Evolutionary conservation across 2,797 vertebrate genomes (phyloP).

Genomic region (Schizopygopsis pylzovi): DNA sequence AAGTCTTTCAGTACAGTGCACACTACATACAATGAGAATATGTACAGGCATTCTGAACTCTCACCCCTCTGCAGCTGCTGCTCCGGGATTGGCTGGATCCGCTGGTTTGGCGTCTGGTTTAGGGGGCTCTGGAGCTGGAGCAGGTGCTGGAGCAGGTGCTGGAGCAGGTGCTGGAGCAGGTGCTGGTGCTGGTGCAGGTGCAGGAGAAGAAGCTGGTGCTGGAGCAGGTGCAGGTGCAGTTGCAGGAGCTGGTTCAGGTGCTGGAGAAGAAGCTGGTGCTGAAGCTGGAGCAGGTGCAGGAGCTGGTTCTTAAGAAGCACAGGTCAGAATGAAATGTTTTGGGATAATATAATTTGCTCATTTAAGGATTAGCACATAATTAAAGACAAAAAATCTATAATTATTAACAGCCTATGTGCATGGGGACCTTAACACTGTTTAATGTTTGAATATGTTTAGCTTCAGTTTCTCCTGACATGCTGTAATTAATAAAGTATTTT

Average conservation of each 20-base stretch:
- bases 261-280: background rate
- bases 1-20: background rate
- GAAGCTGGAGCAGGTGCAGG: background rate
- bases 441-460: too few species aligned
- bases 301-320: constrained; percentile 7
- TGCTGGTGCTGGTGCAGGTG: background rate
- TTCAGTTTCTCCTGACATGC: background rate
- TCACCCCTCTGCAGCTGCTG: constrained; percentile 63
- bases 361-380: background rate
- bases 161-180: background rate
- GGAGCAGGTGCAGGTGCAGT: background rate
- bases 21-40: background rate
- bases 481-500: background rate
- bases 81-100: constrained; percentile 61
- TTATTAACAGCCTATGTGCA: background rate
- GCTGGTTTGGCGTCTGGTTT: constrained; percentile 47
- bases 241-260: background rate
- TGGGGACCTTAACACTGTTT: background rate
- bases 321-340: background rate
- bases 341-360: background rate
- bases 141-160: background rate
- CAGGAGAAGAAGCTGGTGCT: background rate
- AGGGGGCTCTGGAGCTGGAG: constrained; percentile 45
- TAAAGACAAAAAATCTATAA: background rate
- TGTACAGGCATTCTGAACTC: constrained; percentile 7